Conservation (phyloP, 2,888 invertebrate species). For the Osedax fenrisi region DNA sequence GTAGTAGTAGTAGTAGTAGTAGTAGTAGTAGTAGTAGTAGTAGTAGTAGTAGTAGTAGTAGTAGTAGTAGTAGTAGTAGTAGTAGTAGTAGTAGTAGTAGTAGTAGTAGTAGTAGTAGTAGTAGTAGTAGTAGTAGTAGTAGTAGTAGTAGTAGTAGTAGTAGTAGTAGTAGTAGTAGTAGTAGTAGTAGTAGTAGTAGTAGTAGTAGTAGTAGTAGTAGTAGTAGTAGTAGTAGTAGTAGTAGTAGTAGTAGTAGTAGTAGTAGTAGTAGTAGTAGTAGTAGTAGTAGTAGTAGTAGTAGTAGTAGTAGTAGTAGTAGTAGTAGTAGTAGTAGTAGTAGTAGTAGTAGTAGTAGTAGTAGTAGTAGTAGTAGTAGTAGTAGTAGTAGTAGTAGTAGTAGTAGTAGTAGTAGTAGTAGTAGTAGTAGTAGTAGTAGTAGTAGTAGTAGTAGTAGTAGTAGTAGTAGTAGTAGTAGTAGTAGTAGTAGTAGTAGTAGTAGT, state of each 20-base stretch:
- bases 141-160: not conserved
- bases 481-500: not conserved
- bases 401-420: not conserved
- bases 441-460: not conserved
- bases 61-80: not conserved
- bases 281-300: not conserved
- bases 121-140: not conserved
- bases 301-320: not conserved
- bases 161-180: not conserved
- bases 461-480: not conserved
- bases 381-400: slow-evolving; percentile 9
- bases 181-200: not conserved
- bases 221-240: slow-evolving; percentile 9
- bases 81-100: not conserved
- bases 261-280: slow-evolving; percentile 13
- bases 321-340: slow-evolving; percentile 21
- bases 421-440: not conserved
- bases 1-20: not conserved
- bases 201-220: slow-evolving; percentile 4
- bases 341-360: slow-evolving; percentile 28
- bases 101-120: not conserved
- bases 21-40: not conserved
- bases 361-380: slow-evolving; percentile 23
- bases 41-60: not conserved
- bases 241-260: slow-evolving; percentile 9